A percentile compares a stretch with the other conserved stretches of the same genome.
Conservation (phyloP, 2,113 vertebrate species). For the Athene noctua region DNA sequence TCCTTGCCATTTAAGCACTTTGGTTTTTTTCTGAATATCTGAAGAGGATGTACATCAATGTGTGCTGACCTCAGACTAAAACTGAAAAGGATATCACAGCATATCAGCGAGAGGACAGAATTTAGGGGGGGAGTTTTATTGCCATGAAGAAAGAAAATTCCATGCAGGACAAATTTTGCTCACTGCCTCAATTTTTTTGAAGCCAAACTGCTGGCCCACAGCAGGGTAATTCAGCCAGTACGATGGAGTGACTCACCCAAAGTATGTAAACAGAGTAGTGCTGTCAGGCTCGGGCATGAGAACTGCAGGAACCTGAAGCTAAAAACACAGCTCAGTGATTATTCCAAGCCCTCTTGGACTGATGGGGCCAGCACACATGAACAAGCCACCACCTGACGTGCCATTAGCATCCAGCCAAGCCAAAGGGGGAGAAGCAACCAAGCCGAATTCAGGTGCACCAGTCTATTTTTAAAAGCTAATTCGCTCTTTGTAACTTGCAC, state of each 20-base stretch:
- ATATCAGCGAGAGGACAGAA: not conserved
- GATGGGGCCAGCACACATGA: not conserved
- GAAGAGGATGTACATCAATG: not conserved
- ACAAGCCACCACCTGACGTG: not conserved
- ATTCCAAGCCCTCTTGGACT: not conserved
- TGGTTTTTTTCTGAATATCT: not conserved
- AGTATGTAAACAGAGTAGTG: not conserved
- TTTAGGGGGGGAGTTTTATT: not conserved
- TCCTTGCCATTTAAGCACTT: not conserved
- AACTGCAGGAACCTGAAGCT: not conserved
- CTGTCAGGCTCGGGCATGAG: not conserved
- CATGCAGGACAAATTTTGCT: not conserved
- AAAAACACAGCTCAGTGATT: not conserved
- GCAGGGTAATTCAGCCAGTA: not conserved
- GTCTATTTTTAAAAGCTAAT: not conserved
- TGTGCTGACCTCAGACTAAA: not conserved
- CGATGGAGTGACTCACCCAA: not conserved
- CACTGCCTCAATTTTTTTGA: not conserved
- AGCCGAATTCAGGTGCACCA: not conserved
- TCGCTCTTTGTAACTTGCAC: not conserved
- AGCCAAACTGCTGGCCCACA: not conserved
- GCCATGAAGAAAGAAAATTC: not conserved
- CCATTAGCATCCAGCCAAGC: not conserved
- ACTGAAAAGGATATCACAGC: not conserved
- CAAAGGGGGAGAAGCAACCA: not conserved